Base-by-base conservation (phyloP, 2,888 invertebrate genomes). In the Lasioglossum vierecki region DNA sequence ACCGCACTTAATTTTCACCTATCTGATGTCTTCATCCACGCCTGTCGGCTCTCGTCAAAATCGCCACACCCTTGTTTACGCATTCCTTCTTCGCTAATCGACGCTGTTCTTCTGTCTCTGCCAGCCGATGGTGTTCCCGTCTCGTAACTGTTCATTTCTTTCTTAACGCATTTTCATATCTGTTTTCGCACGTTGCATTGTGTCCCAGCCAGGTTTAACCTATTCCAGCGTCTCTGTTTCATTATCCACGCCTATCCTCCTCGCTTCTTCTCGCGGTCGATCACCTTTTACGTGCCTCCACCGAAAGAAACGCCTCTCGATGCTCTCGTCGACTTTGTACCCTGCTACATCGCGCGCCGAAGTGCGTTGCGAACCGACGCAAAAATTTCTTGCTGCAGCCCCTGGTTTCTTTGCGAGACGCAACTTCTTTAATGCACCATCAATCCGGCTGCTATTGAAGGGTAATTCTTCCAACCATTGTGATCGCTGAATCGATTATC, bases 181-280 rank as follows among this genome's bases (percentile, higher is more conserved):
- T 35, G 30, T 66, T 66, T 66, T 66, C 66, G 66, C 66, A 66
- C 66, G 66, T 35, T 3, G 30, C 66, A 66, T 66, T 66, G 66
- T 66, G 66, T 66, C 66, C 35, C 66, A 66, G 53, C 9, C 66
- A 18, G 26, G 49, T 35, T 30, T 66, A 66, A 66, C 66, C 66
- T 35, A 66, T 35, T 18, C 66, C 30, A 15, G 15, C 66, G 66
- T 35, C 66, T 35, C 66, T 18, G 66, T 66, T 35, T 66, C 66
- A 66, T 66, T 66, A 66, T 66, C 66, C 66, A 35, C 72, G 72
- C 72, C 41, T 72, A 72, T 44, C 44, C 26, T 72, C 5, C 72
- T 72, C 46, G 41, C 72, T 66, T 35, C 66, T 66, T 66, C 66
- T 35, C 66, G 66, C 66, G 66, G 66, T 66, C 66, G 66, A 66